Conservation (phyloP, 2,888 invertebrate species). For the Drosophila prolongata region DNA sequence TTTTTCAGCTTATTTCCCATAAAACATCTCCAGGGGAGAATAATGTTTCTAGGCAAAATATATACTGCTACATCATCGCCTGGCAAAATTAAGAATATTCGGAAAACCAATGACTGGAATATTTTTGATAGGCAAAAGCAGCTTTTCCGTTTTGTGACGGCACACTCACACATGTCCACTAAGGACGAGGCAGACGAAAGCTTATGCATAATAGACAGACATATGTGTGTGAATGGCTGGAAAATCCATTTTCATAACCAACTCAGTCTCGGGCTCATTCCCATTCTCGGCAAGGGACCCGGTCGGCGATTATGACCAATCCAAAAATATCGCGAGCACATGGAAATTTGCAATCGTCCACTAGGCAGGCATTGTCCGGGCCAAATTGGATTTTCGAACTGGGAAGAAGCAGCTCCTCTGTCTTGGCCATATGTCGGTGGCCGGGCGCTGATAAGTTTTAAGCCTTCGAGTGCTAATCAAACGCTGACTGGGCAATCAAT, state of each 20-base stretch:
- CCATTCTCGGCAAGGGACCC: constrained; percentile 30
- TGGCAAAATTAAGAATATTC: constrained; percentile 2
- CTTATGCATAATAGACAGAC: constrained; percentile 68
- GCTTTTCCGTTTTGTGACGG: constrained; percentile 61
- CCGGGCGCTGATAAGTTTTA: constrained; percentile 62
- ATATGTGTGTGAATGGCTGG: constrained; percentile 37
- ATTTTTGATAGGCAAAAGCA: constrained; percentile 55
- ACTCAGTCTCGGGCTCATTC: constrained; percentile 25
- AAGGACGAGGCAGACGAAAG: constrained; percentile 15
- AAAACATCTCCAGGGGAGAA: too few relatives aligned
- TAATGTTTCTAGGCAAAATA: background rate
- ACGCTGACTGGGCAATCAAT: constrained; percentile 62
- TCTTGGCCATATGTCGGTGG: constrained; percentile 26
- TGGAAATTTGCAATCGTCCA: constrained; percentile 63
- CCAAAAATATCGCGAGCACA: constrained; percentile 65
- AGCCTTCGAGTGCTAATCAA: constrained; percentile 72
- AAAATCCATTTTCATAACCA: constrained; percentile 50
- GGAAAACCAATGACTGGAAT: constrained; percentile 29
- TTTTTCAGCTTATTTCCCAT: too few relatives aligned
- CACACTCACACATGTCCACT: constrained; percentile 8
- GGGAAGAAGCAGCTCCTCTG: constrained; percentile 31
- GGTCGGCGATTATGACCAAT: constrained; percentile 69
- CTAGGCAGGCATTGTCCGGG: constrained; percentile 51
- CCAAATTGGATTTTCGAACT: constrained; percentile 68
- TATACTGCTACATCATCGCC: background rate